Evolutionary conservation across 1,140 invertebrate species (phyloP).

Genomic region (Drosophila yakuba): DNA sequence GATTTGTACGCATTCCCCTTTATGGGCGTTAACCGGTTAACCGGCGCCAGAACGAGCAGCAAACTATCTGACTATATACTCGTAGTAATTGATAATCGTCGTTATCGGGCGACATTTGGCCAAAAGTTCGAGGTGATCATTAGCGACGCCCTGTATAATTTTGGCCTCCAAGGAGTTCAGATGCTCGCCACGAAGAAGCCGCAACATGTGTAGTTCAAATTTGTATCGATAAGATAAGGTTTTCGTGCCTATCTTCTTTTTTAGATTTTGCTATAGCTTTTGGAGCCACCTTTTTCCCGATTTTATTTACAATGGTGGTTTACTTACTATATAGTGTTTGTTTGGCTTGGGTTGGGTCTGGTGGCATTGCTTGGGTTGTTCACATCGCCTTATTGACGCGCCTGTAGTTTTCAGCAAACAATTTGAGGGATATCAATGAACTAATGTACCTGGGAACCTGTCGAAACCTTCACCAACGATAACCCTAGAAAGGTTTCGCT

Average conservation of each 20-base stretch:
- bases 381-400: conserved; percentile 29
- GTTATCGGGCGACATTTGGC: conserved; percentile 25
- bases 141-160: conserved; percentile 17
- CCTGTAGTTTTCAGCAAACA: conserved; percentile 17
- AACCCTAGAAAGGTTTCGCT: conserved; percentile 1
- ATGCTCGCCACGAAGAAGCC: conserved; percentile 17
- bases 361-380: conserved; percentile 35
- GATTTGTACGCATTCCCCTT: conserved; percentile 65
- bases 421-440: conserved; percentile 34
- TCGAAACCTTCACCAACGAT: conserved; percentile 18
- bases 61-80: background rate
- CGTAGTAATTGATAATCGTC: conserved; percentile 29
- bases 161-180: conserved; percentile 27
- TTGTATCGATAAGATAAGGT: conserved; percentile 28
- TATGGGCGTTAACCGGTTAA: conserved; percentile 31
- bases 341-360: conserved; percentile 23
- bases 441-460: conserved; percentile 23
- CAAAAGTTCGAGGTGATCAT: conserved; percentile 36
- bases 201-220: conserved; percentile 34
- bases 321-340: conserved; percentile 11
- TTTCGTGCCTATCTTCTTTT: background rate
- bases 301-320: conserved; percentile 15
- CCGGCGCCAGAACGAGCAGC: conserved; percentile 16
- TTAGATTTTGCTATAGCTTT: background rate
- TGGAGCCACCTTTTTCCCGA: conserved; percentile 13